phyloP scores from a whole-genome alignment of 2,888 invertebrate genomes.

The Ischnus inquisitorius region DNA sequence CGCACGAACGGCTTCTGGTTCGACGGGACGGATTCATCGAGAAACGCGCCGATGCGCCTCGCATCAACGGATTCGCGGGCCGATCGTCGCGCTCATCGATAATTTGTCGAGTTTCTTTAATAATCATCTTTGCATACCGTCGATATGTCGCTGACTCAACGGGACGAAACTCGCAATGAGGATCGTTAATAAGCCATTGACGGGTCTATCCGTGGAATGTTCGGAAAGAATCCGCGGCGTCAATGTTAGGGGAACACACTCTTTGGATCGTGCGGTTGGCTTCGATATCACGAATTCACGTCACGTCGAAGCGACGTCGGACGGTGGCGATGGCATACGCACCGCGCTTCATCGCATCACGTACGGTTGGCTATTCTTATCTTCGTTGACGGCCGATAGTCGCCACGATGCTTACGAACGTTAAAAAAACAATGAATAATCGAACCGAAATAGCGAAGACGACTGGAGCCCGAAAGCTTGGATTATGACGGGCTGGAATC shows the following conservation, averaged over 20 bases:
- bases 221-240: slow-evolving; percentile 30
- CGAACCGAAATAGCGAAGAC: slow-evolving; percentile 42
- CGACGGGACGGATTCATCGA: slow-evolving; percentile 48
- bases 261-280: background rate
- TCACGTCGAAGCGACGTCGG: slow-evolving; percentile 59
- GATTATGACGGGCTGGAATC: background rate
- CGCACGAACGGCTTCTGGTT: slow-evolving; percentile 45
- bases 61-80: background rate
- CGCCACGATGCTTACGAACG: slow-evolving; percentile 46
- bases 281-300: slow-evolving; percentile 54
- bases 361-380: slow-evolving; percentile 68
- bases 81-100: background rate
- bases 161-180: background rate
- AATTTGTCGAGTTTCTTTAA: slow-evolving; percentile 6
- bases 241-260: slow-evolving; percentile 14
- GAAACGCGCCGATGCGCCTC: slow-evolving; percentile 48
- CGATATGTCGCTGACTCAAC: background rate
- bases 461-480: background rate
- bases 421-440: slow-evolving; percentile 64
- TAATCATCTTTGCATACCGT: background rate
- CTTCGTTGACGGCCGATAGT: slow-evolving; percentile 63
- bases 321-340: no score
- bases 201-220: slow-evolving; percentile 36
- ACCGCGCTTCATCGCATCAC: slow-evolving; percentile 44
- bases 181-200: slow-evolving; percentile 25